Conservation (phyloP, 2,888 invertebrate genomes). For the Zygogramma bicolorata region DNA sequence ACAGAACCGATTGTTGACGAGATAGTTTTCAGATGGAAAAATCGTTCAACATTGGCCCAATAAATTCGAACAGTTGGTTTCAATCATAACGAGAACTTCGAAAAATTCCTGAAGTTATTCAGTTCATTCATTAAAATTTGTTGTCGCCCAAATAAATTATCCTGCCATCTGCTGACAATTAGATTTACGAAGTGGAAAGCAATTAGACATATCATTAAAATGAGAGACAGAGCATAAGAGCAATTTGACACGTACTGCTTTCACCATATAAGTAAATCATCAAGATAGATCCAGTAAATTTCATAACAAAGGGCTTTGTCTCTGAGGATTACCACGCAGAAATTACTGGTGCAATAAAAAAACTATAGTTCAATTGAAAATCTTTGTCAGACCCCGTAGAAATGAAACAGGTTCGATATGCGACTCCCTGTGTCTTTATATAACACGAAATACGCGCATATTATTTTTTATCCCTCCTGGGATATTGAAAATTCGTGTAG, state of each 20-base stretch:
- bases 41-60: too few species aligned
- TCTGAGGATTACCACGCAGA: too few species aligned
- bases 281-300: background rate
- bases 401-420: background rate
- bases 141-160: background rate
- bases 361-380: background rate
- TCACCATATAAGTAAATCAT: background rate
- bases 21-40: too few species aligned
- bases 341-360: too few species aligned
- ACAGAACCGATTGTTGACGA: too few species aligned
- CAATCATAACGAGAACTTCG: too few species aligned
- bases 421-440: background rate
- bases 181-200: background rate
- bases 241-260: background rate
- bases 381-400: background rate
- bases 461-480: conserved; percentile 20
- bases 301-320: background rate
- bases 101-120: background rate
- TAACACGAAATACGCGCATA: background rate
- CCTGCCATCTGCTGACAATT: background rate
- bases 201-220: background rate
- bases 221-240: background rate
- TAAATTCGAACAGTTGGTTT: too few species aligned
- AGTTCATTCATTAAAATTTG: background rate
- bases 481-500: conserved; percentile 32